Conservation (phyloP, 1,140 invertebrate genomes). For the Diploscapter pachys region DNA sequence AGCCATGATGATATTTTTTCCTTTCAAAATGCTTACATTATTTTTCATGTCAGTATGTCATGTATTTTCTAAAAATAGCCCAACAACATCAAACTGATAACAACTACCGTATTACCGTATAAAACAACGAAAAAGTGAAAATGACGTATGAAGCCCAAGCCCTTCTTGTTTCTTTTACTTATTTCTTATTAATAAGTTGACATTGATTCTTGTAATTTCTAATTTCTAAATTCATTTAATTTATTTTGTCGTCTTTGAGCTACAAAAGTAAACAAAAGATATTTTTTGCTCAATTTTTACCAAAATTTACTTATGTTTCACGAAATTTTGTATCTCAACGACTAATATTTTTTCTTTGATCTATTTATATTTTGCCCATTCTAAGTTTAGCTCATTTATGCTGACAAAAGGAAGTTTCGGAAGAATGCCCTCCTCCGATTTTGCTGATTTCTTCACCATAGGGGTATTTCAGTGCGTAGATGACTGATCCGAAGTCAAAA, state of each 20-base stretch:
- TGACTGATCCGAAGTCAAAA: too few relatives aligned
- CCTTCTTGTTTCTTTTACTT: not conserved
- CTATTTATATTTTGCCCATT: not conserved
- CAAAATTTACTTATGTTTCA: too few relatives aligned
- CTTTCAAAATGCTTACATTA: not conserved
- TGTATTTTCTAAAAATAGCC: not conserved
- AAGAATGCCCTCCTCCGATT: too few relatives aligned
- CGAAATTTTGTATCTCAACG: too few relatives aligned
- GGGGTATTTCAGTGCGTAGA: too few relatives aligned
- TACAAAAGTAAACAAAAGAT: too few relatives aligned
- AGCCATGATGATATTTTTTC: conserved; percentile 1
- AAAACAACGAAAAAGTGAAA: conserved; percentile 60
- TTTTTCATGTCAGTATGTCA: not conserved
- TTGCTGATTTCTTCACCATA: too few relatives aligned
- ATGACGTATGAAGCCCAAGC: not conserved
- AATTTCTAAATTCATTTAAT: not conserved
- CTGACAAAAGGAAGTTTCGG: too few relatives aligned
- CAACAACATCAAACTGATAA: not conserved
- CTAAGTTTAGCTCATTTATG: too few relatives aligned
- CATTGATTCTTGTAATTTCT: not conserved
- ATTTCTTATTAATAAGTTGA: too few relatives aligned
- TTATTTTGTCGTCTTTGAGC: not conserved
- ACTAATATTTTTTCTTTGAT: not conserved
- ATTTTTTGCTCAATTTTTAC: too few relatives aligned
- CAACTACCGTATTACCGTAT: conserved; percentile 49